Base-by-base conservation (phyloP, 37 sponge, comb jelly and placozoan species). In the Corticium candelabrum region DNA sequence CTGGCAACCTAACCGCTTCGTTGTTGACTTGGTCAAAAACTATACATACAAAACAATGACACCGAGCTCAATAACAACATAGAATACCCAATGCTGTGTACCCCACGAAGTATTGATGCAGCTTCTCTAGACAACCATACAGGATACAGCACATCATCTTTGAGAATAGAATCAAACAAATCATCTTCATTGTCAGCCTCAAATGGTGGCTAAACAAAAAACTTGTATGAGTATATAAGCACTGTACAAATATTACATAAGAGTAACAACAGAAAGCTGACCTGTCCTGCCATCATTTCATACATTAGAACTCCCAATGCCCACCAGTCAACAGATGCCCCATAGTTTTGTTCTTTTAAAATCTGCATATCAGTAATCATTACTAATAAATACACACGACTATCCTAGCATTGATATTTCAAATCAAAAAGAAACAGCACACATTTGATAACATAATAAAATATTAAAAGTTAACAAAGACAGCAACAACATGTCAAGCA, bases 181-280 rank as follows among this genome's bases (percentile, higher is more conserved):
- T 99, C 99, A 31, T 99, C 95, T 68, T 99, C 99, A 41, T 88
- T 92, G 87, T 99, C 95, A 0, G 93, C 99, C 78, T 99, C 99
- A 75, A 94, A 99, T 4, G 99, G 99, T 38, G 95, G 99, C 91
- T 86, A 68, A 3, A 73, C 40, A 3, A 34, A 74, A 2, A 39
- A 43, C 27, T 3, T 69, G 57, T 30, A 33, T 11, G 34, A 3
- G 76, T 21, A n/a, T n/a, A n/a, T n/a, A n/a, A n/a, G n/a, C n/a
- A n/a, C 3, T 78, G 33, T 69, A 57, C 69, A 78, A 68, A n/a
- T n/a, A n/a, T n/a, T n/a, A n/a, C n/a, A n/a, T n/a, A n/a, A n/a
- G n/a, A n/a, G n/a, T n/a, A n/a, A n/a, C 56, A 43, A 43, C 56
- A 4, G 11, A 4, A 5, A 43, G 56, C 50, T 40, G 72, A 85